Evolutionary conservation across 2,113 vertebrate genomes (phyloP), one percentile per base, ranked within the genome.

Genomic region (Podiceps cristatus): DNA sequence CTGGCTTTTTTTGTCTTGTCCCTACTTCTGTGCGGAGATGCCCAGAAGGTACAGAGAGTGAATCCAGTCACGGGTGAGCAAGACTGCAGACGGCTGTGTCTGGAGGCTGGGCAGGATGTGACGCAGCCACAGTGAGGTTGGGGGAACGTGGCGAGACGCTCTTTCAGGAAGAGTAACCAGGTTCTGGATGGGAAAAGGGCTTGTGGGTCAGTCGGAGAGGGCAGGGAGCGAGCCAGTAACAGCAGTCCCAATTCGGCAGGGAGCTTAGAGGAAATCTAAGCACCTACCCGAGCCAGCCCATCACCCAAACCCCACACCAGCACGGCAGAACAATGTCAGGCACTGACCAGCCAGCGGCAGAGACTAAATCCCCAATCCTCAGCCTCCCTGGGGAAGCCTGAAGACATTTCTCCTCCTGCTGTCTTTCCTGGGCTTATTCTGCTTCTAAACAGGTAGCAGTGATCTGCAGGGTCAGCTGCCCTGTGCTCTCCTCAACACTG

Each of bases 71-170:
- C 2, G 47, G 13, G 20, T 5, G 24, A 83, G 14, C 44, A 45
- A 4, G 7, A 7, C 13, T 66, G 64, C 62, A 69, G 56, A 13
- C 0, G 0, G 7, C 58, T 18, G 17, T 15, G 18, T 31, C 58
- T 22, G 5, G 37, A 66, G 37, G 37, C 35, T 8, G 11, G 28
- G 35, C 56, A 76, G 35, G 37, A 58, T 50, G 23, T 25, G 58
- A 52, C 33, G 50, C 44, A 58, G 33, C 5, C 56, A 45, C 35
- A 25, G 33, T 0, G 1, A 64, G 7, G 5, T 52, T 31, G 7
- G 1, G 44, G 17, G 33, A 59, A 64, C 1, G 1, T 0, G 2
- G 33, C 4, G 4, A 37, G 33, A 27, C 27, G 68, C 5, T 59
- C 40, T 52, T 35, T 63, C 37, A 33, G 80, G 12, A 45, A 47